These are phyloP conservation scores for Chesias legatella DNA, from an alignment of 2,888 invertebrate species.

Conservation along the genomic window DNA sequence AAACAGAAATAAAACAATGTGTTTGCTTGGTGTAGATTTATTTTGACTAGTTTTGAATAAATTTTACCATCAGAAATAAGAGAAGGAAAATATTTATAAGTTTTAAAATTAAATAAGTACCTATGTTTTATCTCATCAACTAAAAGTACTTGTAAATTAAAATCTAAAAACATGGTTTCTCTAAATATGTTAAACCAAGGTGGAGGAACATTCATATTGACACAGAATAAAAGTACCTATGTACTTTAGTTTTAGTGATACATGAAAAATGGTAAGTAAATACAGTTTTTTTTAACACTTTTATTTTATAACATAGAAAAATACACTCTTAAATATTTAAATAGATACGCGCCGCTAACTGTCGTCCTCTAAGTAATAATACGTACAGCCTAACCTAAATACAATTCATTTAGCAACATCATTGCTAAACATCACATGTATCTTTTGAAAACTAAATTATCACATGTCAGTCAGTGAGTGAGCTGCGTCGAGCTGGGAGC, in stretches of 20 bases:
- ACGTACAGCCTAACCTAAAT: no score
- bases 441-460: constrained; percentile 8
- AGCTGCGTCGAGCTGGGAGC: no score
- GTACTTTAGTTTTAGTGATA: no score
- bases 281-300: no score
- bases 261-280: no score
- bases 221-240: neutral
- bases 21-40: constrained; percentile 36
- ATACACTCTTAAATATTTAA: constrained; percentile 9
- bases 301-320: constrained; percentile 8
- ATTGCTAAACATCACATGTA: no score
- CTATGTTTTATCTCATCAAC: neutral
- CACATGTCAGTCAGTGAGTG: neutral
- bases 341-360: neutral
- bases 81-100: constrained; percentile 8
- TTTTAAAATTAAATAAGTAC: constrained; percentile 25
- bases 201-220: no score
- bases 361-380: neutral
- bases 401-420: no score
- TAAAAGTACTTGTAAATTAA: neutral
- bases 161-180: neutral
- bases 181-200: neutral
- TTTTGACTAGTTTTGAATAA: constrained; percentile 68
- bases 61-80: constrained; percentile 27
- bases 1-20: constrained; percentile 22